A percentile compares a stretch with the other conserved stretches of the same genome.
phyloP scores from a whole-genome alignment of 1,140 invertebrate species.

The Tetranychus urticae region DNA sequence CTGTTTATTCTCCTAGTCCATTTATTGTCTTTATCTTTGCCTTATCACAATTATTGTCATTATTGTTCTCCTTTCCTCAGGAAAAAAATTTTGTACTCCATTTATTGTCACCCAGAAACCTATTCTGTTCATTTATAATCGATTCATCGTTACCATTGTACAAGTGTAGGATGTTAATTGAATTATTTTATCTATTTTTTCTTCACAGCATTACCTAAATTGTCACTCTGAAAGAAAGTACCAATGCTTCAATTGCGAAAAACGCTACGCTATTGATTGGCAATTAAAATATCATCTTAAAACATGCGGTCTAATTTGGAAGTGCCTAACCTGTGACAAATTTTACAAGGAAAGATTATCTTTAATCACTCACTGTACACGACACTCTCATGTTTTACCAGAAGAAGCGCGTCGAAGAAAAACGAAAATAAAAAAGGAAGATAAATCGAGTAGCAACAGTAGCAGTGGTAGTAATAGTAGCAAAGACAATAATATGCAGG shows the following conservation, averaged over 20 bases:
- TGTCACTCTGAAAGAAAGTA: not conserved
- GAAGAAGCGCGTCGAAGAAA: not conserved
- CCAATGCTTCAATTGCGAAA: not conserved
- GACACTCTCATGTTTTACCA: not conserved
- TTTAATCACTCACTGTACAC: constrained; percentile 7
- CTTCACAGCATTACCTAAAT: not conserved
- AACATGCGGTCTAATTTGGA: constrained; percentile 3
- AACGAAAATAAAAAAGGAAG: not conserved
- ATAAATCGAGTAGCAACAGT: too few relatives aligned
- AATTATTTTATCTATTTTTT: not conserved
- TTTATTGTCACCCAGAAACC: too few relatives aligned
- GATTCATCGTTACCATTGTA: not conserved
- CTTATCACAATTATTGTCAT: too few relatives aligned
- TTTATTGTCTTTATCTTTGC: not conserved
- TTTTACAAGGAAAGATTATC: constrained; percentile 3
- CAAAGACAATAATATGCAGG: too few relatives aligned
- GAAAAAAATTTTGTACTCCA: too few relatives aligned
- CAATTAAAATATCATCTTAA: constrained; percentile 8
- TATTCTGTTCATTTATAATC: too few relatives aligned
- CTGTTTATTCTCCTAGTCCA: not conserved
- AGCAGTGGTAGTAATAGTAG: too few relatives aligned
- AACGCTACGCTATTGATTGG: constrained; percentile 4
- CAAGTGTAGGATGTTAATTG: not conserved
- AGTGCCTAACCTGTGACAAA: constrained; percentile 4
- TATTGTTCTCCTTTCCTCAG: too few relatives aligned